Conservation (phyloP, 2,888 invertebrate species). For the Lepidochrysops patricia region DNA sequence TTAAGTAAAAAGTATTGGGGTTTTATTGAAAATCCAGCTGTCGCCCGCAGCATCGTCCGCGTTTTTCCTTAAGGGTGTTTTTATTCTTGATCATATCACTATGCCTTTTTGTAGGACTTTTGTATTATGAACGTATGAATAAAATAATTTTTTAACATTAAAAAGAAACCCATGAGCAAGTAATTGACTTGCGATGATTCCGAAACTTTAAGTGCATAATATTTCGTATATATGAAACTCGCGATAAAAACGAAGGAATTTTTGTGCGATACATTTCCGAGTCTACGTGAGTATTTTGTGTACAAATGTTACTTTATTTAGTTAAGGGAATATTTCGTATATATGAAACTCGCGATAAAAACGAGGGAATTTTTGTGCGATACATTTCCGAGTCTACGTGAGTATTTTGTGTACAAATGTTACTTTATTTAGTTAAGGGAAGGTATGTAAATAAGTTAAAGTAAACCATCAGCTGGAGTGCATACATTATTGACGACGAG, state of each 20-base stretch:
- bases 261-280: not conserved
- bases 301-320: not conserved
- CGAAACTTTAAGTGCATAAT: too few species aligned
- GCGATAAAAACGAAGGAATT: not conserved
- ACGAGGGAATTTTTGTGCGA: not conserved
- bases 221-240: too few species aligned
- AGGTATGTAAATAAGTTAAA: not conserved
- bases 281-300: not conserved
- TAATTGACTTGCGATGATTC: too few species aligned
- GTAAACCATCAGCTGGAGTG: not conserved
- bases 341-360: not conserved
- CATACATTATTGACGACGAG: slow-evolving; percentile 2
- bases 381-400: not conserved
- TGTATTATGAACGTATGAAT: too few species aligned
- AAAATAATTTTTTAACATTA: too few species aligned
- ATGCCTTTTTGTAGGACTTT: not conserved
- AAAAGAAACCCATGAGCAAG: too few species aligned
- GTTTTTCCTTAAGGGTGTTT: not conserved
- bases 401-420: not conserved
- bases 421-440: not conserved
- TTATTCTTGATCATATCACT: not conserved
- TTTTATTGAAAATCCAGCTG: slow-evolving; percentile 3
- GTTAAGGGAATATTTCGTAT: too few species aligned
- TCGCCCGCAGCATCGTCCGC: not conserved
- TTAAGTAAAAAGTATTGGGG: slow-evolving; percentile 12